phyloP scores from a whole-genome alignment of 2,113 vertebrate species.

The Dromaius novaehollandiae region DNA sequence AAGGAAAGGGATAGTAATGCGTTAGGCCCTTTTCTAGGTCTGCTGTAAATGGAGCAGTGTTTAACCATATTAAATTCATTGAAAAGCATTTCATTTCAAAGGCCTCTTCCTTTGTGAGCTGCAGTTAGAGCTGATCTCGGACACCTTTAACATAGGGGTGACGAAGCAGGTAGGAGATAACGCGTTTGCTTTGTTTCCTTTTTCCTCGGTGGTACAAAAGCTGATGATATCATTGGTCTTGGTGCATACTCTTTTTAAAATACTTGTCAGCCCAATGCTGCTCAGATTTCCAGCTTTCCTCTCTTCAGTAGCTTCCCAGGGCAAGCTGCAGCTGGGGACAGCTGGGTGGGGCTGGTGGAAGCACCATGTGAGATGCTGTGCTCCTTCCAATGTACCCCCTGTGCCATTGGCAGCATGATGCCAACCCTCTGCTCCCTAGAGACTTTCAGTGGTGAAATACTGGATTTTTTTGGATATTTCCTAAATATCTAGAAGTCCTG shows the following conservation, averaged over 20 bases:
- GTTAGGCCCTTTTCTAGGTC: not conserved
- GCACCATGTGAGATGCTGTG: not conserved
- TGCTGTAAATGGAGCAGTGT: not conserved
- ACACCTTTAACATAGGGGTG: not conserved
- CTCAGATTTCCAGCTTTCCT: not conserved
- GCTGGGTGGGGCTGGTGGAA: not conserved
- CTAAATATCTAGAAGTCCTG: not conserved
- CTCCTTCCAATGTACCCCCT: not conserved
- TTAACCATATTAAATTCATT: not conserved
- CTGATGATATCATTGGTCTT: not conserved
- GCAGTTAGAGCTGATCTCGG: not conserved
- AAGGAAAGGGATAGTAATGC: not conserved
- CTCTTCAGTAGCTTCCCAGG: not conserved
- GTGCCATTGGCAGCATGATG: fast-evolving
- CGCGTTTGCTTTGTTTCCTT: not conserved
- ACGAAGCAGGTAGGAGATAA: not conserved
- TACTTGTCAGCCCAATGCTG: not conserved
- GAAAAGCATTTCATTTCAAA: not conserved
- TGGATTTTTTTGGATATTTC: not conserved
- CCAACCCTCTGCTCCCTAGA: not conserved
- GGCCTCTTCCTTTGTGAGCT: not conserved
- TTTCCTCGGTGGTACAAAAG: not conserved
- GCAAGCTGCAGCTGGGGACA: not conserved
- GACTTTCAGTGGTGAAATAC: not conserved
- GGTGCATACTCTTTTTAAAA: not conserved